These are phyloP conservation scores for Acronicta psi DNA, from an alignment of 2,888 invertebrate species.

Conservation along the genomic window DNA sequence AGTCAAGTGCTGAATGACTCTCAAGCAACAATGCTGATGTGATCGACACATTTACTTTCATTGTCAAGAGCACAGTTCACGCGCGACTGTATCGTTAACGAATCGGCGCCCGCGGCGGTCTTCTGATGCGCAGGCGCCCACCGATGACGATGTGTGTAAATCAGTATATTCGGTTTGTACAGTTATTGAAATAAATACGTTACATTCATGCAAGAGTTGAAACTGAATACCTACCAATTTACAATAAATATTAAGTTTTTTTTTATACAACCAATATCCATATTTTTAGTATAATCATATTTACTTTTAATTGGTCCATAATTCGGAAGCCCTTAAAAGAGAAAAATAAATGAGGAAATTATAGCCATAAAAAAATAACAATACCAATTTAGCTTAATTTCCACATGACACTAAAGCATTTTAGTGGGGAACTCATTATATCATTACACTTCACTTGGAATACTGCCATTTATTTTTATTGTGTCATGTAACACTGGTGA, in stretches of 20 bases:
- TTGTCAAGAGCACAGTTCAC: slow-evolving; percentile 49
- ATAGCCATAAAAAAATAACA: too few relatives aligned
- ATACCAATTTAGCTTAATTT: too few relatives aligned
- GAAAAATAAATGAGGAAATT: too few relatives aligned
- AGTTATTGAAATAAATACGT: neutral
- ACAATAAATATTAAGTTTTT: too few relatives aligned
- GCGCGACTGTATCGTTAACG: slow-evolving; percentile 46
- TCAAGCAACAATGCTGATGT: slow-evolving; percentile 3
- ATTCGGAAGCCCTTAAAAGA: too few relatives aligned
- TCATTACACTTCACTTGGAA: slow-evolving; percentile 5
- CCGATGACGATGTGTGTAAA: slow-evolving; percentile 8
- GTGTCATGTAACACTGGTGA: slow-evolving; percentile 31
- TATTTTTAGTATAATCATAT: too few relatives aligned
- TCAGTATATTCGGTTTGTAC: slow-evolving; percentile 16
- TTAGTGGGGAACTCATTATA: slow-evolving; percentile 10
- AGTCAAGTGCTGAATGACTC: slow-evolving; percentile 5
- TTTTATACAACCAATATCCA: too few relatives aligned
- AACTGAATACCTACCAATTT: too few relatives aligned
- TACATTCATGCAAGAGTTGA: too few relatives aligned
- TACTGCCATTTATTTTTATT: slow-evolving; percentile 44
- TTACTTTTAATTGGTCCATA: too few relatives aligned
- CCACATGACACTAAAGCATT: neutral
- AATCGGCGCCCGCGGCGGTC: slow-evolving; percentile 58
- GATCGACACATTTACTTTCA: slow-evolving; percentile 41
- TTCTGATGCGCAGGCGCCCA: slow-evolving; percentile 46